phyloP scores from a whole-genome alignment of 2,113 vertebrate species.

The Alligator sinensis region DNA sequence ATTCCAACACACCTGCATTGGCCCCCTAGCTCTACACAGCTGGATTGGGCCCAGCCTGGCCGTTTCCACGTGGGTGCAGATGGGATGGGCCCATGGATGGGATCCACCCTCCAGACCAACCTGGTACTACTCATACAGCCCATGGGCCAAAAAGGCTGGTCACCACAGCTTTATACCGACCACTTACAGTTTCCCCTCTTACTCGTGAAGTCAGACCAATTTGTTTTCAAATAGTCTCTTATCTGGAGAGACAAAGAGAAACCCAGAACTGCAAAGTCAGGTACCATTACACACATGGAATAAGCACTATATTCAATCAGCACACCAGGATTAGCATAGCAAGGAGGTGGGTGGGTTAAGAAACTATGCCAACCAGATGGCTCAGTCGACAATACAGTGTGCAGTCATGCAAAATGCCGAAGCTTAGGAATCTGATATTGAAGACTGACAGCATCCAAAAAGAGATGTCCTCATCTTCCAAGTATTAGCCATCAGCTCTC shows the following conservation, averaged over 20 bases:
- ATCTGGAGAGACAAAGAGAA: background rate
- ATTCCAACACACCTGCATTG: too few species aligned
- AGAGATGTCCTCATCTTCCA: background rate
- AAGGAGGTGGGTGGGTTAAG: background rate
- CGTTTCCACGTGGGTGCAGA: too few species aligned
- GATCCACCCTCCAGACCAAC: too few species aligned
- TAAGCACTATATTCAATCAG: background rate
- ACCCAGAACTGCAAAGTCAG: background rate
- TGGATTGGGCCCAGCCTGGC: too few species aligned
- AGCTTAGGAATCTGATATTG: background rate
- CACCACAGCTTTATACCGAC: background rate
- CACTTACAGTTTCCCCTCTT: background rate
- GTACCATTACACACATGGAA: background rate
- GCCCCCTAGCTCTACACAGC: too few species aligned
- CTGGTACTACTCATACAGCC: too few species aligned
- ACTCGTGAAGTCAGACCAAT: background rate
- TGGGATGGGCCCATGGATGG: too few species aligned
- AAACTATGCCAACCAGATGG: slow-evolving; percentile 2
- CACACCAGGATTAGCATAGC: background rate
- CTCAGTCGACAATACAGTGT: background rate
- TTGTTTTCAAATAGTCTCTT: background rate
- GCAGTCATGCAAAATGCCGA: background rate
- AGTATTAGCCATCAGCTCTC: background rate
- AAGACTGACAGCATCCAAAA: background rate
- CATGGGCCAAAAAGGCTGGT: too few species aligned